Evolutionary conservation across 2,888 invertebrate species (phyloP), one percentile per base, ranked within the genome.

Genomic region (Drosophila peninsularis): DNA sequence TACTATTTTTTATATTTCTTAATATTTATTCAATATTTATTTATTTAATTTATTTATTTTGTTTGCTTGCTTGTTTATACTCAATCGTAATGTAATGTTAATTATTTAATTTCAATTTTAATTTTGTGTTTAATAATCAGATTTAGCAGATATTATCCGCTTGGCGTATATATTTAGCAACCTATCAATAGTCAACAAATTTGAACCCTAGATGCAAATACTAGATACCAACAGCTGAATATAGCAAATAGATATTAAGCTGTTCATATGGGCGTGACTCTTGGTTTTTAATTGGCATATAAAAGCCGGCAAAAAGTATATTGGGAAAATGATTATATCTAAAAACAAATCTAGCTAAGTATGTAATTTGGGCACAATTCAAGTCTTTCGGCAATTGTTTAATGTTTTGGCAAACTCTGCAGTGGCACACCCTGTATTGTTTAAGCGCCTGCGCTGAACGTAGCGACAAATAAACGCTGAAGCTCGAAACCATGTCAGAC

Each of bases 371-470:
- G 21, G 49, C 9, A 34, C 14, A 21, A 34, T 34, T 34, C 0
- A 52, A 52, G 30, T 41, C 14, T 27, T 7, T 41, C 17, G 11
- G 17, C 3, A n/a, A 36, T 36, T 45, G 14, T 41, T 62, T 0
- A 34, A 37, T 47, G 32, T 2, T 17, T 19, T 17, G 14, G 4
- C 14, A 6, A 19, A 14, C 10, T 1, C 9, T 27, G 0, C 5
- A 49, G 42, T 30, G 34, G 36, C 27, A 39, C 75, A 75, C 75
- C 75, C 73, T 72, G 78, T 77, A 68, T 32, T 14, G 32, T 19
- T 13, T 58, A 30, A 44, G 58, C 78, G 75, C 66, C 44, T 75
- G 77, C 77, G 78, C 71, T 39, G 47, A 57, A 44, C 10, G 10
- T 2, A 13, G 30, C 53, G 30, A 21, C 27, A 36, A 49, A 19